Evolutionary conservation across 2,113 vertebrate species (phyloP).

Genomic region (Muntiacus muntjak): DNA sequence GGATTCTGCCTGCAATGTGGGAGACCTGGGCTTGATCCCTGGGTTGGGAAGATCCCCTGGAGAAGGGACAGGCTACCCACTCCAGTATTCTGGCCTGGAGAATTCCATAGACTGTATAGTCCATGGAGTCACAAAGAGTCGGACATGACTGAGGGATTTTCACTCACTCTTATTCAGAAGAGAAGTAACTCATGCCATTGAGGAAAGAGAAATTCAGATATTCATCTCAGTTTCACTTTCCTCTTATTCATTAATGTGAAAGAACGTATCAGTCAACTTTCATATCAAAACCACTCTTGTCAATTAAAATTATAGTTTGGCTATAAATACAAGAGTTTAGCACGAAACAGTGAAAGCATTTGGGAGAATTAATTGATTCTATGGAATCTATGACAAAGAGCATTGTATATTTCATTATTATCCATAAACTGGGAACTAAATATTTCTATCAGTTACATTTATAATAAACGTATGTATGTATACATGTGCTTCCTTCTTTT

Average conservation of each 20-base stretch:
- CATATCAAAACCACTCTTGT: background rate
- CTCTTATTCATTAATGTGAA: slow-evolving; percentile 11
- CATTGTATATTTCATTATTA: background rate
- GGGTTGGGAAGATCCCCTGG: background rate
- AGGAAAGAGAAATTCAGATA: background rate
- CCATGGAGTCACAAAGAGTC: background rate
- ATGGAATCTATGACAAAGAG: background rate
- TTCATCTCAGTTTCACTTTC: background rate
- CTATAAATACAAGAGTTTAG: background rate
- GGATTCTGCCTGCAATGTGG: background rate
- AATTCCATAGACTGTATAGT: background rate
- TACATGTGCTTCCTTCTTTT: background rate
- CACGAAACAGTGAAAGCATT: background rate
- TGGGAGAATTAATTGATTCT: background rate
- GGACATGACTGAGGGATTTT: background rate
- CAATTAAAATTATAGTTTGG: background rate
- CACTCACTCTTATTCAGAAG: background rate
- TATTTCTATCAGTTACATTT: background rate
- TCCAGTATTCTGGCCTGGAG: background rate
- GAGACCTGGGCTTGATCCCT: background rate
- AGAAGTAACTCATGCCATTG: background rate
- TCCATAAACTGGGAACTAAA: background rate
- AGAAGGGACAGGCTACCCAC: background rate
- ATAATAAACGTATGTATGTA: background rate
- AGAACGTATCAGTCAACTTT: background rate